These are phyloP conservation scores for Paracanthobrama guichenoti DNA, from an alignment of 2,113 vertebrate genomes.

Conservation along the genomic window DNA sequence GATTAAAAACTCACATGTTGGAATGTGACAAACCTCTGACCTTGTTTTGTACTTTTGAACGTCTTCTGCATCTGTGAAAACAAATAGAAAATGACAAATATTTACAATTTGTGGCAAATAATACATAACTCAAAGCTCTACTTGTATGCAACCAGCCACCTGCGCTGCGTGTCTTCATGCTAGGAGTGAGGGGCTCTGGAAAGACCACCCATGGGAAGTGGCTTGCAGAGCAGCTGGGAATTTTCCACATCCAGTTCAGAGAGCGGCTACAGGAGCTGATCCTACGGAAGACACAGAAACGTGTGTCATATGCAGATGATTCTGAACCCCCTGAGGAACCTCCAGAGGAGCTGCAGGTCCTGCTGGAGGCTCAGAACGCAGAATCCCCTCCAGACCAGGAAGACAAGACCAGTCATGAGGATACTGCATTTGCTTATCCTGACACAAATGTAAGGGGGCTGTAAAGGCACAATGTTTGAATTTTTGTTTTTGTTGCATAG, in stretches of 20 bases:
- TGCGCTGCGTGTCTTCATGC: slow-evolving; percentile 81
- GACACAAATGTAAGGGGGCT: neutral
- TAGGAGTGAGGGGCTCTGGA: slow-evolving; percentile 85
- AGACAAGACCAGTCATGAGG: neutral
- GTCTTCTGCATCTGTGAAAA: neutral
- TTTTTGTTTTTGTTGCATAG: neutral
- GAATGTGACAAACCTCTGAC: neutral
- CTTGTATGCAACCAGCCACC: slow-evolving; percentile 77
- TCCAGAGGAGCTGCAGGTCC: slow-evolving; percentile 59
- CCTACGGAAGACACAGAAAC: slow-evolving; percentile 81
- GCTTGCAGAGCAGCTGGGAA: slow-evolving; percentile 82
- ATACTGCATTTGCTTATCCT: neutral
- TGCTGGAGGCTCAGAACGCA: slow-evolving; percentile 51
- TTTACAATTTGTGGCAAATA: neutral
- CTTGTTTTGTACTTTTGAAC: neutral
- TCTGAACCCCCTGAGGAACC: slow-evolving; percentile 74
- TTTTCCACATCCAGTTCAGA: slow-evolving; percentile 92
- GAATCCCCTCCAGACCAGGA: neutral
- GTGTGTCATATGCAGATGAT: slow-evolving; percentile 73
- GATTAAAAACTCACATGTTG: neutral
- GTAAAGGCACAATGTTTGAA: slow-evolving; percentile 48
- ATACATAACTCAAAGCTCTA: neutral
- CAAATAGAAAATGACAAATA: neutral
- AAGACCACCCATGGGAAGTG: slow-evolving; percentile 82
- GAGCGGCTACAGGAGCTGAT: slow-evolving; percentile 87